Conservation (phyloP, 2,888 invertebrate species). For the Anthophora plumipes region DNA sequence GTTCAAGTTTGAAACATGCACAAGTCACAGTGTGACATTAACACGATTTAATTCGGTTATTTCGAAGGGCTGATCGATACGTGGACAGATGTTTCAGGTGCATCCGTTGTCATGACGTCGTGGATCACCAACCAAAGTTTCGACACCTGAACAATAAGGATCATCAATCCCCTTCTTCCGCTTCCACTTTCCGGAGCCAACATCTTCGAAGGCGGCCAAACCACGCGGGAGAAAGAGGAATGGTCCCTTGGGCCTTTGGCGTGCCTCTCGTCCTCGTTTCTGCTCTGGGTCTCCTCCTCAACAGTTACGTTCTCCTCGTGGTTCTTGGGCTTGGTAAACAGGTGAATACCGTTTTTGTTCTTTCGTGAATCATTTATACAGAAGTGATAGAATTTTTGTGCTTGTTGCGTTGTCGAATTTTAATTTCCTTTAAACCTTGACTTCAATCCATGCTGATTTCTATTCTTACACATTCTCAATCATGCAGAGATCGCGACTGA, state of each 20-base stretch:
- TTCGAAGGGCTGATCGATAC: slow-evolving; percentile 25
- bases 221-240: slow-evolving; percentile 83
- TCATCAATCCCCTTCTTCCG: not conserved
- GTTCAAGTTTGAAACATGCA: not conserved
- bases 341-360: slow-evolving; percentile 66
- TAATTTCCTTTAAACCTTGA: too few relatives aligned
- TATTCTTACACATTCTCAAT: too few relatives aligned
- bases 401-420: too few relatives aligned
- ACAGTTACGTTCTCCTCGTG: slow-evolving; percentile 90
- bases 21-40: not conserved
- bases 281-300: slow-evolving; percentile 90
- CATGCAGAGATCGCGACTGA: too few relatives aligned
- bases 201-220: slow-evolving; percentile 45
- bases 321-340: slow-evolving; percentile 87
- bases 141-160: slow-evolving; percentile 25
- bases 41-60: slow-evolving; percentile 19
- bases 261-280: slow-evolving; percentile 90
- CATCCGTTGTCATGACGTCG: slow-evolving; percentile 15
- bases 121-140: slow-evolving; percentile 8
- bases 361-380: too few relatives aligned
- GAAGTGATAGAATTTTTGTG: too few relatives aligned
- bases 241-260: slow-evolving; percentile 88
- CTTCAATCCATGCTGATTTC: too few relatives aligned
- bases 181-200: slow-evolving; percentile 9
- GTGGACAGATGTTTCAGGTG: slow-evolving; percentile 43